Evolutionary conservation across 2,888 invertebrate species (phyloP).

Genomic region (Eilema caniola): DNA sequence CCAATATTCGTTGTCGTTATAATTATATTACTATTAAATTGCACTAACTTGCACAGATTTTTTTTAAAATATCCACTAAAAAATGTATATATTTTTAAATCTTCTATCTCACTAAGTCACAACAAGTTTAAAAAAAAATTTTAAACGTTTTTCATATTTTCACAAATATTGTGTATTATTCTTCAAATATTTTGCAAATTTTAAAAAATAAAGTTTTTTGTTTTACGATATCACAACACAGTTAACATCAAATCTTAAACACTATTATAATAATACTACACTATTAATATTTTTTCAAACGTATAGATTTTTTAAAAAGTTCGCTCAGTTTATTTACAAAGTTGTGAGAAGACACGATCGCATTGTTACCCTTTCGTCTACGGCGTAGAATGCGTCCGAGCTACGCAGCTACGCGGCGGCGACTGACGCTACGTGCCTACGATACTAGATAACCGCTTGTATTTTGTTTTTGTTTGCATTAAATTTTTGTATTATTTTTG

Average conservation of each 20-base stretch:
- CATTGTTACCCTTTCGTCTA: constrained; percentile 4
- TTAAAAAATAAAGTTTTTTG: background rate
- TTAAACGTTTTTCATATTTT: background rate
- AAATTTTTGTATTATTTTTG: background rate
- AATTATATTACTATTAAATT: background rate
- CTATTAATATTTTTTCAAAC: background rate
- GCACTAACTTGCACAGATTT: background rate
- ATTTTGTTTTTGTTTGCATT: background rate
- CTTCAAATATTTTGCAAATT: background rate
- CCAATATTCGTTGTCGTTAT: background rate
- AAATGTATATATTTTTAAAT: background rate
- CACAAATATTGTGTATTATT: background rate
- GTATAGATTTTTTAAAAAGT: background rate
- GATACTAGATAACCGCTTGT: background rate
- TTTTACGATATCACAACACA: background rate
- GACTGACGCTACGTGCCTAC: constrained; percentile 42
- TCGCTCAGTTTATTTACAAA: constrained; percentile 3
- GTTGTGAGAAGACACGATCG: background rate
- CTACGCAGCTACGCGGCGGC: constrained; percentile 40
- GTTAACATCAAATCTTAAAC: background rate
- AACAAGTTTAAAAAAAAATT: background rate
- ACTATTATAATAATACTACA: background rate
- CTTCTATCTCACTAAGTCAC: background rate
- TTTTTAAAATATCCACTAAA: background rate
- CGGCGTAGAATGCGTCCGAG: constrained; percentile 27